phyloP scores from a whole-genome alignment of 2,888 invertebrate species.

The Buathra laborator region DNA sequence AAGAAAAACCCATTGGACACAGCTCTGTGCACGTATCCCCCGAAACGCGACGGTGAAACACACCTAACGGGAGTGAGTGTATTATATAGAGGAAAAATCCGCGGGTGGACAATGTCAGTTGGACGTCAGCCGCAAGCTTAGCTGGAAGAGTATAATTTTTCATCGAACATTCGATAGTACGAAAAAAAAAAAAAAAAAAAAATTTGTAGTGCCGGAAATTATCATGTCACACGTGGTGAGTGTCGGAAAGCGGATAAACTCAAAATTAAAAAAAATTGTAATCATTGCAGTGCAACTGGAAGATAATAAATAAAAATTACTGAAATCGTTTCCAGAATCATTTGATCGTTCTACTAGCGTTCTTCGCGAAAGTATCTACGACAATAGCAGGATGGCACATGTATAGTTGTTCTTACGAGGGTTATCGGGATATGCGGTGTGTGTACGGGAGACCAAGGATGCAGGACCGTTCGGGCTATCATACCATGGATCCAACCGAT shows the following conservation, averaged over 20 bases:
- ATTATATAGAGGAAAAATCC: constrained; percentile 78
- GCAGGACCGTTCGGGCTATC: constrained; percentile 64
- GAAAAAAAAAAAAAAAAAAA: neutral
- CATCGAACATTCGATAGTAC: constrained; percentile 40
- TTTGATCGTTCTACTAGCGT: constrained; percentile 37
- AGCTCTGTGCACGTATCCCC: constrained; percentile 52
- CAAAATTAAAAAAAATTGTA: constrained; percentile 27
- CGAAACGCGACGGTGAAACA: constrained; percentile 35
- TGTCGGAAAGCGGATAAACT: constrained; percentile 18
- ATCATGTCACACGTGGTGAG: constrained; percentile 80
- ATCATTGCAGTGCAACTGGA: constrained; percentile 3
- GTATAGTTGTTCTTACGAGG: constrained; percentile 58
- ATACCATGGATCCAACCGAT: constrained; percentile 70
- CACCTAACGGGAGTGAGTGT: constrained; percentile 66
- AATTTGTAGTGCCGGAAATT: constrained; percentile 32
- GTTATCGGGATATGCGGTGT: constrained; percentile 56
- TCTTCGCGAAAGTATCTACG: constrained; percentile 28
- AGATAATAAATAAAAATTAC: neutral
- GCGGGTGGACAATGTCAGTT: constrained; percentile 73
- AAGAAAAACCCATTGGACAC: constrained; percentile 54
- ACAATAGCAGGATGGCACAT: constrained; percentile 47
- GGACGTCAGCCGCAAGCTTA: constrained; percentile 54
- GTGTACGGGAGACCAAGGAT: constrained; percentile 42
- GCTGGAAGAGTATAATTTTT: constrained; percentile 59
- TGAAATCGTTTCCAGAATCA: constrained; percentile 57